These are phyloP conservation scores for Drosophila setosimentum DNA, from an alignment of 2,888 invertebrate genomes.

Conservation along the genomic window DNA sequence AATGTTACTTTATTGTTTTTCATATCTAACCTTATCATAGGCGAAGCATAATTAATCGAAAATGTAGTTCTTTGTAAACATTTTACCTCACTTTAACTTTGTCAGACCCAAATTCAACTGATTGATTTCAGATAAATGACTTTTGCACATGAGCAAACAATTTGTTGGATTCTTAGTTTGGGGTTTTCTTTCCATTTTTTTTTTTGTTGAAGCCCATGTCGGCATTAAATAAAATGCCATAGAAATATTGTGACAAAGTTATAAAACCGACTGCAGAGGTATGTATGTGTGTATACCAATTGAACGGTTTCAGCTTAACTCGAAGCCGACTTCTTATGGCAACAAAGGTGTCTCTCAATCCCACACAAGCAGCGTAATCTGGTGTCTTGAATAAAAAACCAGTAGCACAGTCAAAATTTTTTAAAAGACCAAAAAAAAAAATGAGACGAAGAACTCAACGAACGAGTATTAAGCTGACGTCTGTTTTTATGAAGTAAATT, in stretches of 20 bases:
- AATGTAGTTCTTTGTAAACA: neutral
- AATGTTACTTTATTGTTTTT: neutral
- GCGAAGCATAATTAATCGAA: neutral
- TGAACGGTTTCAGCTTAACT: constrained; percentile 48
- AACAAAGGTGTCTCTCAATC: constrained; percentile 62
- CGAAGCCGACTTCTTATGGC: constrained; percentile 39
- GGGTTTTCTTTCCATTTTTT: neutral
- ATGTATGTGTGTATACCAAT: constrained; percentile 14
- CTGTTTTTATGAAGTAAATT: constrained; percentile 76
- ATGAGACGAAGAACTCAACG: constrained; percentile 39
- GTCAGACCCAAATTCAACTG: neutral
- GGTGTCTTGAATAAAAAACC: constrained; percentile 67
- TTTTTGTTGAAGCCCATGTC: constrained; percentile 24
- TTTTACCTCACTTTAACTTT: neutral
- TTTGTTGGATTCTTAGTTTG: constrained; percentile 6
- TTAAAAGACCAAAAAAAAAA: constrained; percentile 12
- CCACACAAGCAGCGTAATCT: constrained; percentile 71
- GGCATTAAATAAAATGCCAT: constrained; percentile 41
- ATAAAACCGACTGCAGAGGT: constrained; percentile 35
- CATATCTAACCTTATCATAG: neutral
- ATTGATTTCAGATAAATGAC: constrained; percentile 19
- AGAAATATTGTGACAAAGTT: constrained; percentile 62
- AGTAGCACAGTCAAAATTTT: constrained; percentile 54
- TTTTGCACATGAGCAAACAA: constrained; percentile 32
- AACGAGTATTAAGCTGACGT: constrained; percentile 73